A percentile compares a stretch with the other conserved stretches of the same genome.
Conservation (phyloP, 2,888 invertebrate genomes). For the Sarcophaga carnaria region DNA sequence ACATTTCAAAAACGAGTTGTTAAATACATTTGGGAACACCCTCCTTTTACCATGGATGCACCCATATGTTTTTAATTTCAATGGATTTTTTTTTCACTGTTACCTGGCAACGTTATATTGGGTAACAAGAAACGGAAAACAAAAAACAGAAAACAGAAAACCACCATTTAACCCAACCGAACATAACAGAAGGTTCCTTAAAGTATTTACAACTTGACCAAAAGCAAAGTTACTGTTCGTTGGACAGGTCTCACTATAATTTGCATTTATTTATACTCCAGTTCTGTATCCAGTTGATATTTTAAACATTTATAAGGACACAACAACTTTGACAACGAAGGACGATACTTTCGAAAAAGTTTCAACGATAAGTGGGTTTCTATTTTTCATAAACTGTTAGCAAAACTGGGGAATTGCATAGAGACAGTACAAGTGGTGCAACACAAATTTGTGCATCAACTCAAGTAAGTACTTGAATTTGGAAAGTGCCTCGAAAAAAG, state of each 20-base stretch:
- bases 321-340: conserved; percentile 32
- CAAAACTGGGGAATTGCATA: conserved; percentile 86
- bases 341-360: conserved; percentile 46
- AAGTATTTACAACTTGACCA: conserved; percentile 38
- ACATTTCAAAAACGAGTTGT: not conserved
- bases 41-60: not conserved
- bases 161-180: conserved; percentile 5
- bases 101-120: conserved; percentile 60
- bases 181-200: conserved; percentile 7
- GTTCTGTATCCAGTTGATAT: not conserved
- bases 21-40: not conserved
- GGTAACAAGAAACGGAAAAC: conserved; percentile 29
- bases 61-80: conserved; percentile 22
- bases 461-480: conserved; percentile 78
- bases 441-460: conserved; percentile 80
- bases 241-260: conserved; percentile 6
- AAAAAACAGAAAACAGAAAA: conserved; percentile 19
- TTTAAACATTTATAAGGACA: conserved; percentile 48
- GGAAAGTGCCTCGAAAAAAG: conserved; percentile 7
- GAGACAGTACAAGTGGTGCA: conserved; percentile 83
- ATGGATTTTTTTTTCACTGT: conserved; percentile 42
- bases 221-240: conserved; percentile 36
- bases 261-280: not conserved
- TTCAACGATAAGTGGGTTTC: conserved; percentile 30
- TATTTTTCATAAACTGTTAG: not conserved